Evolutionary conservation across 2,888 invertebrate genomes (phyloP), one percentile per base, ranked within the genome.

Genomic region (Galerucella nymphaeae): DNA sequence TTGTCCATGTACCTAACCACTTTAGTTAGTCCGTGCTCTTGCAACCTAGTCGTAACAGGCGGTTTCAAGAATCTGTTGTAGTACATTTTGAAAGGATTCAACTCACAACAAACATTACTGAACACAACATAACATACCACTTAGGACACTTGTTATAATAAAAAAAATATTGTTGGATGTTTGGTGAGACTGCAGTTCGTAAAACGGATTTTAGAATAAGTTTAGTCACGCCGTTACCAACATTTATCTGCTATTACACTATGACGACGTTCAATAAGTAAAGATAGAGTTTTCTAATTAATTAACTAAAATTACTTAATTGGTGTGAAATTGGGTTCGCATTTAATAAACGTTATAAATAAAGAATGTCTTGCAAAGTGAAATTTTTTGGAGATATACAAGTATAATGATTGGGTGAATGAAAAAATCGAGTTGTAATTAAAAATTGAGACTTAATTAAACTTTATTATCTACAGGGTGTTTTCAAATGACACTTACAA

Each of bases 31-130:
- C 86, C 85, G 62, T 85, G 81, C 71, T 84, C 82, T 41, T 80
- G 75, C 50, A 82, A 76, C 77, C 80, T 85, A 38, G 84, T 82
- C 59, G 77, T 79, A 62, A 86, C 79, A 3, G 86, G 86, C 5
- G 86, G 86, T 79, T 85, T 86, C 68, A 87, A 79, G 81, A 82
- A 86, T 73, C 83, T 84, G 74, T 86, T 84, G 75, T 87, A 87
- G 79, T 86, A 87, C 87, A 87, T 87, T 50, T 9, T 8, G 10
- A 59, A 59, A 23, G 3, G 4, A 23, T 11, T 59, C 59, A 59
- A 59, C 70, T 8, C 48, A 20, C 59, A 57, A 13, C 9, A 53
- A 16, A 41, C 58, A 30, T 55, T 53, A 63, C 53, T 5, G 9
- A 50, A 38, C 30, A 45, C 45, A 57, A n/a, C 59, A 57, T 41